Percentiles rank a stretch among this genome's conserved stretches.
Evolutionary conservation across 2,113 vertebrate species (phyloP).

Genomic region (Caloenas nicobarica): DNA sequence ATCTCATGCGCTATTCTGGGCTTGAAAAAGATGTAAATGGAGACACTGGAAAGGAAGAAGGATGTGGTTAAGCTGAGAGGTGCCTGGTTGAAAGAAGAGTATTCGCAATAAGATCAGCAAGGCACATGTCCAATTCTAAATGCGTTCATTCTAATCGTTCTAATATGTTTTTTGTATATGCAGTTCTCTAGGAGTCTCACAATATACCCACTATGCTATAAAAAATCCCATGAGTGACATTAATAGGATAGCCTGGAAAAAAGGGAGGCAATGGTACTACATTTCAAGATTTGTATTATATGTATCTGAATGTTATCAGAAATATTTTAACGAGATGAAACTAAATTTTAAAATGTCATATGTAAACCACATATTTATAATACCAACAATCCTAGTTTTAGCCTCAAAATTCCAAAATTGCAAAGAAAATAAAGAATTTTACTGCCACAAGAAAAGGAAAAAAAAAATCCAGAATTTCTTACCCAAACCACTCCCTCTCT

Average conservation of each 20-base stretch:
- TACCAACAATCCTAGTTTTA: background rate
- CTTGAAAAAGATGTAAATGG: background rate
- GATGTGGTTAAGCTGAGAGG: background rate
- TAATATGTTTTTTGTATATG: background rate
- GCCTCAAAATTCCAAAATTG: background rate
- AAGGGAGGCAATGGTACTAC: background rate
- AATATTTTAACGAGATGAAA: background rate
- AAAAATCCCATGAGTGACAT: background rate
- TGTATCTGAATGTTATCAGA: background rate
- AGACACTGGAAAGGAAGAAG: background rate
- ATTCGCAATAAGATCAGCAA: background rate
- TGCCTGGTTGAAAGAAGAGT: background rate
- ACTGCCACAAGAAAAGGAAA: background rate
- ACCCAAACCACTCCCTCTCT: background rate
- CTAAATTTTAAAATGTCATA: background rate
- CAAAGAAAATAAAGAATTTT: background rate
- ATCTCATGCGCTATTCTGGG: background rate
- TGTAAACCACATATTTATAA: background rate
- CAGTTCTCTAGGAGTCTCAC: background rate
- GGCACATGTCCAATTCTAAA: background rate
- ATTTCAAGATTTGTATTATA: background rate
- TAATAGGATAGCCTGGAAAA: background rate
- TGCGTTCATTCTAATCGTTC: background rate
- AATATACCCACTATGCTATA: background rate
- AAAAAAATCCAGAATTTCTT: background rate